Conservation (phyloP, 1,140 invertebrate genomes). For the Uloborus diversus region DNA sequence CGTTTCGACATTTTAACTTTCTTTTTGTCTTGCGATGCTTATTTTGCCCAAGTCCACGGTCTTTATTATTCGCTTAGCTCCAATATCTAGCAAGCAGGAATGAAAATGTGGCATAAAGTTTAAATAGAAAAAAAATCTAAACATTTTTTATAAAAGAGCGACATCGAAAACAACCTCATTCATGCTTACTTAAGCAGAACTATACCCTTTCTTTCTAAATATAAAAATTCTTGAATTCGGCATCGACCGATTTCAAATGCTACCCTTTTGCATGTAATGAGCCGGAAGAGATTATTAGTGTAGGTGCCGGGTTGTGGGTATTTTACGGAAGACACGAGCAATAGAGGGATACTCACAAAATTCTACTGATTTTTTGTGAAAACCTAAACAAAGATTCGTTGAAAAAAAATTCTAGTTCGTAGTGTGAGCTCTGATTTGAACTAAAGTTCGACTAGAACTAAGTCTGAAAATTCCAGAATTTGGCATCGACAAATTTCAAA, state of each 20-base stretch:
- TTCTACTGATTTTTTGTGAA: conserved; percentile 32
- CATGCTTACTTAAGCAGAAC: conserved; percentile 11
- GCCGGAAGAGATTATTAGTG: conserved; percentile 32
- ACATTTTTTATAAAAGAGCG: conserved; percentile 29
- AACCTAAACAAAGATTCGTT: too few relatives aligned
- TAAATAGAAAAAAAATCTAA: conserved; percentile 21
- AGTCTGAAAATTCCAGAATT: too few relatives aligned
- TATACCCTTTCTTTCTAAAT: neutral
- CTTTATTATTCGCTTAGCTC: conserved; percentile 14
- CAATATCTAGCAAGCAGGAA: neutral
- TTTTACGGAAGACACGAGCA: neutral
- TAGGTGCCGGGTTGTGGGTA: conserved; percentile 26
- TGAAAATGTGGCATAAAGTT: conserved; percentile 17
- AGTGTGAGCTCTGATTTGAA: too few relatives aligned
- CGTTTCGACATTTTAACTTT: too few relatives aligned
- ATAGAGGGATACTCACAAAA: too few relatives aligned
- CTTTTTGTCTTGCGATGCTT: too few relatives aligned
- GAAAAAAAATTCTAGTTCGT: too few relatives aligned
- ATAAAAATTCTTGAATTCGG: neutral
- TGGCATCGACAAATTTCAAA: too few relatives aligned
- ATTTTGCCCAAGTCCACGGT: neutral
- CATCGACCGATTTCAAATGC: conserved; percentile 28
- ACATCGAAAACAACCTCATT: conserved; percentile 18
- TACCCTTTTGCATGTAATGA: conserved; percentile 34
- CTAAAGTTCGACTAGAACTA: too few relatives aligned